phyloP scores from a whole-genome alignment of 2,888 invertebrate genomes.

The Synanthedon andrenaeformis region DNA sequence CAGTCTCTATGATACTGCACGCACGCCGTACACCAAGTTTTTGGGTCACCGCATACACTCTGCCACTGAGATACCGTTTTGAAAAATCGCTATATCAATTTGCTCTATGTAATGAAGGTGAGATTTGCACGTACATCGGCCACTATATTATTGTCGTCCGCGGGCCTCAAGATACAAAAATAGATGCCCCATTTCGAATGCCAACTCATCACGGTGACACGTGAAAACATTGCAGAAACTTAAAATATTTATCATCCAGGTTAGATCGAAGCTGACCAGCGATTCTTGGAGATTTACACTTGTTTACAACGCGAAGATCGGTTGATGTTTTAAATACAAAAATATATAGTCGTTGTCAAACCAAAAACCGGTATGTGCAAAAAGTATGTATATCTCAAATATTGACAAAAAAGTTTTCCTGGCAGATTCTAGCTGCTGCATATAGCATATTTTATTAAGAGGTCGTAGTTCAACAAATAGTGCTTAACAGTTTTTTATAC shows the following conservation, averaged over 20 bases:
- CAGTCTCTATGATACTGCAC: too few species aligned
- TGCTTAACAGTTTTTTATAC: not conserved
- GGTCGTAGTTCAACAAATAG: too few species aligned
- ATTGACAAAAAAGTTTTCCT: too few species aligned
- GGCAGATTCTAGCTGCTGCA: too few species aligned
- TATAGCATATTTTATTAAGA: too few species aligned
- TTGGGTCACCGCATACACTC: too few species aligned
- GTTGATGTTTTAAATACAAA: not conserved
- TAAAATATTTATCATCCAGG: conserved; percentile 41
- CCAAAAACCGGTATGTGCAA: too few species aligned
- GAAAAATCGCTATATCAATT: not conserved
- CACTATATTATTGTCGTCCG: conserved; percentile 40
- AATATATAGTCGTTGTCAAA: too few species aligned
- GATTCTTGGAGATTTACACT: not conserved
- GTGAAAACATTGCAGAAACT: conserved; percentile 55
- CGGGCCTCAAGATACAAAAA: conserved; percentile 65
- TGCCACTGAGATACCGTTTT: not conserved
- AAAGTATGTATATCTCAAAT: too few species aligned
- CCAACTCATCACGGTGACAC: conserved; percentile 48
- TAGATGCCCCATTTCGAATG: conserved; percentile 65
- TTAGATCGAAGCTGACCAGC: conserved; percentile 23
- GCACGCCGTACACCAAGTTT: not conserved
- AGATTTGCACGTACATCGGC: not conserved
- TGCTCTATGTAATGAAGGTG: not conserved
- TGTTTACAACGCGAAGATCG: not conserved